Percentiles rank a stretch among this genome's conserved stretches.
These are phyloP conservation scores for Spialia ferax DNA, from an alignment of 2,888 invertebrate species.

Conservation along the genomic window DNA sequence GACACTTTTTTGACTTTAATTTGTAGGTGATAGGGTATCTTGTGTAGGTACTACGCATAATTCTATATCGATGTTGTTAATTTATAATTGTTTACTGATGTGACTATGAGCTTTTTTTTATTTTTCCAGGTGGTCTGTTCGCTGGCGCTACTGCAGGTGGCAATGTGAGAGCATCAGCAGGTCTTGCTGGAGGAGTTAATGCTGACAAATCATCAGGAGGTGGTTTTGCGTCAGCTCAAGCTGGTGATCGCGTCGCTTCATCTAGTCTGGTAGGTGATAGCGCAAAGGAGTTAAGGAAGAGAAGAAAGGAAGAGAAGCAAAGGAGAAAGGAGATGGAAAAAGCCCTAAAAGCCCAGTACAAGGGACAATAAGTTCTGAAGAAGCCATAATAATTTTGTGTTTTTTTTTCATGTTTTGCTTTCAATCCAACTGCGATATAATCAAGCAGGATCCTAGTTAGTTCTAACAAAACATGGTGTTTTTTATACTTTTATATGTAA, in stretches of 20 bases:
- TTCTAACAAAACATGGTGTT: constrained; percentile 5
- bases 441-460: not conserved
- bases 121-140: constrained; percentile 77
- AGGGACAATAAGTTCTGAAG: constrained; percentile 13
- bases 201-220: constrained; percentile 69
- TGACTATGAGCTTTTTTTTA: not conserved
- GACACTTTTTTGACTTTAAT: no score
- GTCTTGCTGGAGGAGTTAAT: constrained; percentile 78
- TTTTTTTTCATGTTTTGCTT: not conserved
- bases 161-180: constrained; percentile 81
- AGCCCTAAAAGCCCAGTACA: constrained; percentile 37
- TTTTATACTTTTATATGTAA: not conserved
- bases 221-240: constrained; percentile 73
- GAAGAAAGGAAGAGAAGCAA: constrained; percentile 63
- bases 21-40: no score
- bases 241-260: constrained; percentile 65
- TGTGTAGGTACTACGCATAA: no score
- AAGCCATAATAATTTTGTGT: not conserved
- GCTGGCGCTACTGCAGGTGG: constrained; percentile 88
- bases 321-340: constrained; percentile 50
- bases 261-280: constrained; percentile 73
- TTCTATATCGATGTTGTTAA: no score
- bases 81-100: no score
- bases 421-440: not conserved
- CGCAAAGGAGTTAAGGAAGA: constrained; percentile 53